These are phyloP conservation scores for Xiphophorus couchianus DNA, from an alignment of 2,113 vertebrate species.

Conservation along the genomic window DNA sequence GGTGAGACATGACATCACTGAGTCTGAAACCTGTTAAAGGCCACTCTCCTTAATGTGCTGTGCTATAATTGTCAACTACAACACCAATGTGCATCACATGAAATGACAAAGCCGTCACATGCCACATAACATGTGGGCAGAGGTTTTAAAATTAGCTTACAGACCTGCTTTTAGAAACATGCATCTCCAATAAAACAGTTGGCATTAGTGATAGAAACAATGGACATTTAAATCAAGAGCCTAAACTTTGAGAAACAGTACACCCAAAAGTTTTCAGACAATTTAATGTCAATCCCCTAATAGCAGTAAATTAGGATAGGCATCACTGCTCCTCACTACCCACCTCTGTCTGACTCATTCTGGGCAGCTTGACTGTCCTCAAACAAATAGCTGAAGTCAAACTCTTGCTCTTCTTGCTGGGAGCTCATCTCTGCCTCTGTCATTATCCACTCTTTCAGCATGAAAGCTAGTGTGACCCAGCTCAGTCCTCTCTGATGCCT, in stretches of 20 bases:
- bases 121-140: slow-evolving; percentile 62
- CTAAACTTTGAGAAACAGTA: not conserved
- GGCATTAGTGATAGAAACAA: not conserved
- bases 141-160: slow-evolving; percentile 68
- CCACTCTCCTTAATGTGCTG: slow-evolving; percentile 57
- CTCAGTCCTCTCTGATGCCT: slow-evolving; percentile 38
- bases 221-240: not conserved
- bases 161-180: slow-evolving; percentile 61
- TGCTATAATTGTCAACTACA: slow-evolving; percentile 70
- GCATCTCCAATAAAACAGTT: too few relatives aligned
- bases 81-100: slow-evolving; percentile 59
- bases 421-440: slow-evolving; percentile 80
- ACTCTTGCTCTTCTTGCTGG: slow-evolving; percentile 83
- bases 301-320: not conserved
- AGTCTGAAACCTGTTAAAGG: slow-evolving; percentile 48
- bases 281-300: not conserved
- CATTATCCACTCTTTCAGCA: slow-evolving; percentile 5
- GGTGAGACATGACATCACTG: slow-evolving; percentile 23
- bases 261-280: not conserved
- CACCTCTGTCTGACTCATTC: slow-evolving; percentile 77
- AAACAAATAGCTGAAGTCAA: slow-evolving; percentile 90
- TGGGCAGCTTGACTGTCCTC: slow-evolving; percentile 84
- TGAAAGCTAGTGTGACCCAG: slow-evolving; percentile 5
- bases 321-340: slow-evolving; percentile 56
- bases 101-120: slow-evolving; percentile 71